phyloP scores from a whole-genome alignment of 2,113 vertebrate genomes.

The Pundamilia nyererei region DNA sequence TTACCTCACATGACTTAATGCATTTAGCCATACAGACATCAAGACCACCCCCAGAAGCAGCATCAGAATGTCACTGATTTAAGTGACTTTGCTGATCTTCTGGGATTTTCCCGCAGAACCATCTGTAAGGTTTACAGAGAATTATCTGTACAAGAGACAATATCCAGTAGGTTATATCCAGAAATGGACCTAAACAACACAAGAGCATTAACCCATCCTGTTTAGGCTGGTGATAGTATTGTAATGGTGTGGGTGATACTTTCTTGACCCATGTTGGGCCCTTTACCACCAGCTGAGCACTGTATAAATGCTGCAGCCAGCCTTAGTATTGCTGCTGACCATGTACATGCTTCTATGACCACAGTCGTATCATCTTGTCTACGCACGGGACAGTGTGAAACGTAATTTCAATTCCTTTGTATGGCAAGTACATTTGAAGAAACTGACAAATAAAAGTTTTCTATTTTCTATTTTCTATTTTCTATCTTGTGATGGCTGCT shows the following conservation, averaged over 20 bases:
- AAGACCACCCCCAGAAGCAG: neutral
- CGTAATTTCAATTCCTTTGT: too few species aligned
- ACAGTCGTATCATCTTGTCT: neutral
- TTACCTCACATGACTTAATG: neutral
- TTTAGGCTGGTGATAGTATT: neutral
- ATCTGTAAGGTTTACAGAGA: neutral
- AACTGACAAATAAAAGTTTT: too few species aligned
- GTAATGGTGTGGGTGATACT: neutral
- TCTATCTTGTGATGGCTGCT: neutral
- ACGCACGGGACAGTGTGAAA: too few species aligned
- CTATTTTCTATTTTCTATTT: too few species aligned
- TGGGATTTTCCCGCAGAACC: neutral
- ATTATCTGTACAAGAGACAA: neutral
- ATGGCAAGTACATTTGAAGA: too few species aligned
- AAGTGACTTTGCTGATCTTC: neutral
- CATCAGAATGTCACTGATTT: neutral
- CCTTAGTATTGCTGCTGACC: neutral
- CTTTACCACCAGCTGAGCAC: neutral
- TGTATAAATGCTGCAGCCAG: neutral
- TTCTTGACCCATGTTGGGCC: neutral
- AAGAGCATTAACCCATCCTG: neutral
- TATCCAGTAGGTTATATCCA: neutral
- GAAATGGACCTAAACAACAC: neutral
- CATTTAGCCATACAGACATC: neutral
- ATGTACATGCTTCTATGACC: neutral